These are phyloP conservation scores for Capricornis sumatraensis DNA, from an alignment of 2,113 vertebrate genomes.

Conservation along the genomic window DNA sequence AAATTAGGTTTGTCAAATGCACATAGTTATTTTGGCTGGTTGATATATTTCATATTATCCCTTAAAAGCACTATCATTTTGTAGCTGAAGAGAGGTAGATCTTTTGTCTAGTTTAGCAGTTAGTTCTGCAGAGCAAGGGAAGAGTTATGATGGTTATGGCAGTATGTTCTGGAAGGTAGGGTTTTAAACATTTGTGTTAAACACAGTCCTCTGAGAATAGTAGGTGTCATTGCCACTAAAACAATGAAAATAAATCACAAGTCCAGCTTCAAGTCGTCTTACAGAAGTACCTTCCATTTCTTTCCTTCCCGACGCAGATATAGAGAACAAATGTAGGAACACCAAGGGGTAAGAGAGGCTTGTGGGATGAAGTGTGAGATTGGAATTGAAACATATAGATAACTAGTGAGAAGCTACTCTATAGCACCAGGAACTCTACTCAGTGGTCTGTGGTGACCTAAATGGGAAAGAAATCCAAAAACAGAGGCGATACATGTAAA, in stretches of 20 bases:
- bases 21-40: background rate
- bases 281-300: background rate
- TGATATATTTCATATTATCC: background rate
- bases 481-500: background rate
- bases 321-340: background rate
- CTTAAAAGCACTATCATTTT: background rate
- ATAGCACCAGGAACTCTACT: background rate
- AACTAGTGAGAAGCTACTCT: background rate
- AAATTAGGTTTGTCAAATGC: background rate
- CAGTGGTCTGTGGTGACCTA: background rate
- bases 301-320: background rate
- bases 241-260: background rate
- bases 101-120: background rate
- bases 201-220: background rate
- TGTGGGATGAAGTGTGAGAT: background rate
- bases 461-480: background rate
- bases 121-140: background rate
- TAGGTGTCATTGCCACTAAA: background rate
- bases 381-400: background rate
- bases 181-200: background rate
- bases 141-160: background rate
- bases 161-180: background rate
- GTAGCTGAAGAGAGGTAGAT: background rate
- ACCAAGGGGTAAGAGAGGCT: background rate
- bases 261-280: background rate